Base-by-base conservation (phyloP, 2,888 invertebrate genomes). In the Sminthurides aquaticus region DNA sequence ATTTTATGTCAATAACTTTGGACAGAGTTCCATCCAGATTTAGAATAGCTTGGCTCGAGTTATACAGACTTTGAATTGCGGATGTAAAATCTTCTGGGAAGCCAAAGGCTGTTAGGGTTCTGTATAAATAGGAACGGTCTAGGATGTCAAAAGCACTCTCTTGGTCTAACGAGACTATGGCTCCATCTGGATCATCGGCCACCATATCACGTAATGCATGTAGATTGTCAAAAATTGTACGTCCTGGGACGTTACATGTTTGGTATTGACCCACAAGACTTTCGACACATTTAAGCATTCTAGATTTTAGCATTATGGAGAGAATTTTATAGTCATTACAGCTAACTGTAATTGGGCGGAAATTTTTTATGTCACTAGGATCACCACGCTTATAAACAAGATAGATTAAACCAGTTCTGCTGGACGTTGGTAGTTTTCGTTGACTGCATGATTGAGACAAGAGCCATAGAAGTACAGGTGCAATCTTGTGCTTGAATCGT, bases 221-320 rank as follows among this genome's bases (percentile, higher is more conserved):
- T 1, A 52, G 22, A 24, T 61, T 52, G 8, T 61, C 61, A 54
- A 22, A 61, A 28, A 61, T 61, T 8, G 61, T 27, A 26, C 61
- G 25, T 28, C 28, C 8, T 3, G 52, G 27, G 1, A 61, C 61
- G 28, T 54, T 54, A 52, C 54, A 61, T 20, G 54, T 61, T 28
- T 61, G 61, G 24, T 61, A 61, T 3, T 11, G 8, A 27, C 61
- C 61, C 25, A 61, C 27, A 2, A 61, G 1, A 22, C 27, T 61
- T 1, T 25, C 15, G 1, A 61, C 11, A 2, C 11, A 8, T 5
- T 2, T 15, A 5, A 52, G 22, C 11, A 61, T n/a, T 29, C 52
- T 18, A 26, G 28, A 11, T 29, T 61, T 61, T 2, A 61, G 18
- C 1, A 52, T 26, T 11, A 61, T 3, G 20, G 61, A 24, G 1